Base-by-base conservation (phyloP, 1,140 invertebrate genomes). In the Drosophila pachea region DNA sequence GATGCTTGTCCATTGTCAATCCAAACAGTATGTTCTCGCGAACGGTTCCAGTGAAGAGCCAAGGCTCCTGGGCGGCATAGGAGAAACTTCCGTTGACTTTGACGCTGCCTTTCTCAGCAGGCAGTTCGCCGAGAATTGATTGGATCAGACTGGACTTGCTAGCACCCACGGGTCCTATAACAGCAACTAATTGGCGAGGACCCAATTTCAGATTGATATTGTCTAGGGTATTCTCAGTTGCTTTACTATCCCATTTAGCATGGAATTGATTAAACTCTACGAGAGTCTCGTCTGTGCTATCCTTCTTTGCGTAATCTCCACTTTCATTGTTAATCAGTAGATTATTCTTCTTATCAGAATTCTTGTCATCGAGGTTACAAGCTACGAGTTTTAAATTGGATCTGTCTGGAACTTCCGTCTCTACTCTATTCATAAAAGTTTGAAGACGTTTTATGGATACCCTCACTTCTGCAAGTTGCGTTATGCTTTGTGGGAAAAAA, bases 21-120 rank as follows among this genome's bases (percentile, higher is more conserved):
- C 95, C 95, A 83, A 97, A 96, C 0, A 95, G 74, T 53, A 97
- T 95, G 88, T 97, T 97, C 65, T 96, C 93, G 40, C 93, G 81
- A 0, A 94, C 89, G 0, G 91, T 91, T 2, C 92, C 91, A 0
- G 92, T 92, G 92, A 94, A 87, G 72, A 91, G 68, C 87, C 87
- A 88, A 7, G 87, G 78, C 32, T 82, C 87, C 54, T 88, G 87
- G 0, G 75, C 52, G 2, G 87, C 87, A 42, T 87, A 88, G 0
- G 84, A 88, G 16, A 76, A 73, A 0, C 38, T 78, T 0, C 87
- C 81, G 7, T 70, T 72, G 3, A 89, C 50, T 3, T 63, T 12
- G 0, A 88, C 40, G 22, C 52, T 68, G 0, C 87, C 87, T 4
- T 48, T 65, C 0, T 64, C 43, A 0, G 70, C 43, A 2, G 74